Conservation (phyloP, 1,140 invertebrate genomes). For the Neodiprion pinetum region DNA sequence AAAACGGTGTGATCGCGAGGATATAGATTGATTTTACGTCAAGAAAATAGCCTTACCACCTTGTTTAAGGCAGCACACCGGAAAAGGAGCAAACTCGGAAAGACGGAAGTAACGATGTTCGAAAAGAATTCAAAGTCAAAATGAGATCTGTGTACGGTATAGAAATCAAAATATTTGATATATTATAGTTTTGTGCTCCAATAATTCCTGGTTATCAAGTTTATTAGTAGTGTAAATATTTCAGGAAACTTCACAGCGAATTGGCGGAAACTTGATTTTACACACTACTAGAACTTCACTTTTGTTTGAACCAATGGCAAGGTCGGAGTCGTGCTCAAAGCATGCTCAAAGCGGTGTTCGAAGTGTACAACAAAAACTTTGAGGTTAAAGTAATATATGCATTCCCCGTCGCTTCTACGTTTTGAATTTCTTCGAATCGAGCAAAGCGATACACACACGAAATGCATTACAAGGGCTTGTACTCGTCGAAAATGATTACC, state of each 20-base stretch:
- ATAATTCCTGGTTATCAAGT: too few species aligned
- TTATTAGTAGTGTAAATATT: too few species aligned
- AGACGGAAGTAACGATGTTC: conserved; percentile 9
- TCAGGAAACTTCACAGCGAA: too few species aligned
- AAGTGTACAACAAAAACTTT: too few species aligned
- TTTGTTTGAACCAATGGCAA: too few species aligned
- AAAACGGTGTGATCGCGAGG: conserved; percentile 9
- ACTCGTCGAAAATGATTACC: conserved; percentile 5
- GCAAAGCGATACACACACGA: neutral
- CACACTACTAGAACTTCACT: too few species aligned
- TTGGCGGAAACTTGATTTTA: too few species aligned
- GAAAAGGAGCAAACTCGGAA: conserved; percentile 36
- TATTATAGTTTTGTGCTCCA: neutral
- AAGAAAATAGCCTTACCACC: conserved; percentile 35
- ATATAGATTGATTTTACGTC: conserved; percentile 29
- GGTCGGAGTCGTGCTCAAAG: too few species aligned
- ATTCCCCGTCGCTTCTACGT: too few species aligned
- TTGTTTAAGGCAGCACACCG: conserved; percentile 30
- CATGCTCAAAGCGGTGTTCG: too few species aligned
- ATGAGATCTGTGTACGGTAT: neutral
- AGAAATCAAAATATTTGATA: neutral
- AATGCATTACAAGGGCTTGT: neutral
- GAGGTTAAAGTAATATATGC: too few species aligned
- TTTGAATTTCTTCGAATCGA: too few species aligned
- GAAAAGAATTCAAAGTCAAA: neutral